Conservation (phyloP, 1,140 invertebrate genomes). For the Thaumatotibia leucotreta region DNA sequence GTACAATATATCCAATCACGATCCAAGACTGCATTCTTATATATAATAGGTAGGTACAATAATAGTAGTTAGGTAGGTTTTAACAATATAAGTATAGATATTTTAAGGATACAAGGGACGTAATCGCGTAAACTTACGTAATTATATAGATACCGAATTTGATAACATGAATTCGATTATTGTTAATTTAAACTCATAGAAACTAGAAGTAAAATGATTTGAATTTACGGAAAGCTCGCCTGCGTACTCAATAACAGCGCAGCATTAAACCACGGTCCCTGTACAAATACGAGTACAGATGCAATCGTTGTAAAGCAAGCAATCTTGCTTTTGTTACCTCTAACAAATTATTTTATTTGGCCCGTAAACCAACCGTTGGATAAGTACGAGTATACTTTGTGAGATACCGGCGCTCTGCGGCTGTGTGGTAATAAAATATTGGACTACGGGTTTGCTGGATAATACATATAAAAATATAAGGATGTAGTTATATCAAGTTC, state of each 20-base stretch:
- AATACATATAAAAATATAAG: not conserved
- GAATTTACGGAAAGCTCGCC: not conserved
- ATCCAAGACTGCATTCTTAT: too few relatives aligned
- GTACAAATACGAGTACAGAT: conserved; percentile 4
- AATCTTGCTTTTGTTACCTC: conserved; percentile 12
- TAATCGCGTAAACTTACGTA: too few relatives aligned
- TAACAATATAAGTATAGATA: too few relatives aligned
- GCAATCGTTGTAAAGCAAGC: not conserved
- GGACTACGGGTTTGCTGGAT: not conserved
- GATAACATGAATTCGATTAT: too few relatives aligned
- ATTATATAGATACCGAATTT: too few relatives aligned
- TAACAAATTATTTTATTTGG: conserved; percentile 6
- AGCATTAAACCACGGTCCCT: not conserved
- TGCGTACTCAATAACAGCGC: not conserved
- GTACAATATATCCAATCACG: too few relatives aligned
- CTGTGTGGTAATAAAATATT: not conserved
- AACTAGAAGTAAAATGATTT: too few relatives aligned
- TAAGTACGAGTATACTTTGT: not conserved
- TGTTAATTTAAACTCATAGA: too few relatives aligned
- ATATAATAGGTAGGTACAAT: too few relatives aligned
- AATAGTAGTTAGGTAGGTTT: too few relatives aligned
- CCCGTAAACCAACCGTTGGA: not conserved
- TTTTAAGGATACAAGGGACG: too few relatives aligned
- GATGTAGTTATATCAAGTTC: too few relatives aligned
- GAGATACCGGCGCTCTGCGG: not conserved